Conservation (phyloP, 2,797 vertebrate genomes). For the Lithobates pipiens region DNA sequence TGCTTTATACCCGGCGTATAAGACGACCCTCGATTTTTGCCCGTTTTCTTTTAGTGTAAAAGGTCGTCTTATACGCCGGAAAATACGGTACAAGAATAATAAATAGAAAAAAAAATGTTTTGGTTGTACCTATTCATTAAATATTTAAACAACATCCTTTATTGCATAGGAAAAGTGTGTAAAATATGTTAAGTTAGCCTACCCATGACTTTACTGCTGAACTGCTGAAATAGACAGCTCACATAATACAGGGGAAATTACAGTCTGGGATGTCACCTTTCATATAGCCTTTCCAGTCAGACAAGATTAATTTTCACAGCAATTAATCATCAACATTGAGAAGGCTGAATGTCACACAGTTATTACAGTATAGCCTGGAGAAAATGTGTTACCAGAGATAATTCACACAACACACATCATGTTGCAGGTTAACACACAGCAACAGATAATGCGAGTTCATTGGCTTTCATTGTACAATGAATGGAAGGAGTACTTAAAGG, state of each 20-base stretch:
- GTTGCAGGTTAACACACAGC: constrained; percentile 3
- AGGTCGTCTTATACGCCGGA: too few species aligned
- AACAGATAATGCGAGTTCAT: background rate
- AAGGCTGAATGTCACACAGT: background rate
- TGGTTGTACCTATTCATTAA: background rate
- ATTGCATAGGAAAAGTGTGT: background rate
- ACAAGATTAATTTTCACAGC: background rate
- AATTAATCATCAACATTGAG: constrained; percentile 17
- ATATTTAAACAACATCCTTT: background rate
- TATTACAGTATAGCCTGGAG: constrained; percentile 1
- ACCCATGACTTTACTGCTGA: background rate
- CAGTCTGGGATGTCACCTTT: constrained; percentile 13
- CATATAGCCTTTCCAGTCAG: background rate
- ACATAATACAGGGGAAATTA: constrained; percentile 25
- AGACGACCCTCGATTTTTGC: too few species aligned
- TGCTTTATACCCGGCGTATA: too few species aligned
- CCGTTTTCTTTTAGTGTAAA: too few species aligned
- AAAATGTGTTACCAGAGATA: background rate
- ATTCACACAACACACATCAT: constrained; percentile 11
- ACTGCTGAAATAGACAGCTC: background rate
- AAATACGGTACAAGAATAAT: too few species aligned
- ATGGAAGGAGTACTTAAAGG: too few species aligned
- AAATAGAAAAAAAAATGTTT: too few species aligned
- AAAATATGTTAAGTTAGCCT: background rate
- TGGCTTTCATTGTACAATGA: too few species aligned